Conservation (phyloP, 2,797 vertebrate genomes). For the Xyrichtys novacula region DNA sequence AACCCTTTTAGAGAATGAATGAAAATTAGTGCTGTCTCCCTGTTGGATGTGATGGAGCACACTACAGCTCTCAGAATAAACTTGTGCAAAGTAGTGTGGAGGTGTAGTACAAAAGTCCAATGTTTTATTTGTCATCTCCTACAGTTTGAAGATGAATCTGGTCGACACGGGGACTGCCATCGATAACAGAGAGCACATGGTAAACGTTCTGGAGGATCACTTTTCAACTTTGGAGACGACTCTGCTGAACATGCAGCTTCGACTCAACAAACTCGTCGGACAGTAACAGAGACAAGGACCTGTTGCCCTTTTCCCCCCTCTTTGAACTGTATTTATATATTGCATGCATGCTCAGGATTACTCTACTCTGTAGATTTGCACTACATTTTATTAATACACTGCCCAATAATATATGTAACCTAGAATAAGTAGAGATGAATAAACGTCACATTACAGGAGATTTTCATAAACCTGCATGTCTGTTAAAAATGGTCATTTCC, state of each 20-base stretch:
- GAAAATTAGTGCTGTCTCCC: not conserved
- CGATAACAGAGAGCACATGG: slow-evolving; percentile 63
- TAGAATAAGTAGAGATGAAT: slow-evolving; percentile 14
- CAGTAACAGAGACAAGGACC: slow-evolving; percentile 53
- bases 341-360: slow-evolving; percentile 52
- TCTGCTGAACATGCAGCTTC: slow-evolving; percentile 77
- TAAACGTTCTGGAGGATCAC: slow-evolving; percentile 75
- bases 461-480: slow-evolving; percentile 11
- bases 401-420: slow-evolving; percentile 12
- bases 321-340: slow-evolving; percentile 39
- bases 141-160: slow-evolving; percentile 82
- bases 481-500: slow-evolving; percentile 38
- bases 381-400: not conserved
- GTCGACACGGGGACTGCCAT: slow-evolving; percentile 71
- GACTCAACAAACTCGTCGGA: slow-evolving; percentile 75
- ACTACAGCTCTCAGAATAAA: not conserved
- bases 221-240: slow-evolving; percentile 78
- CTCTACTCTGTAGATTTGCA: slow-evolving; percentile 30
- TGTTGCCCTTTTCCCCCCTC: not conserved
- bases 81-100: not conserved
- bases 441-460: slow-evolving; percentile 19
- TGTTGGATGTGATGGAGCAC: slow-evolving; percentile 1
- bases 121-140: slow-evolving; percentile 25
- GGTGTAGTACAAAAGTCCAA: slow-evolving; percentile 23
- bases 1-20: slow-evolving; percentile 1